phyloP scores from a whole-genome alignment of 2,888 invertebrate genomes.

The Coelinius sp. region DNA sequence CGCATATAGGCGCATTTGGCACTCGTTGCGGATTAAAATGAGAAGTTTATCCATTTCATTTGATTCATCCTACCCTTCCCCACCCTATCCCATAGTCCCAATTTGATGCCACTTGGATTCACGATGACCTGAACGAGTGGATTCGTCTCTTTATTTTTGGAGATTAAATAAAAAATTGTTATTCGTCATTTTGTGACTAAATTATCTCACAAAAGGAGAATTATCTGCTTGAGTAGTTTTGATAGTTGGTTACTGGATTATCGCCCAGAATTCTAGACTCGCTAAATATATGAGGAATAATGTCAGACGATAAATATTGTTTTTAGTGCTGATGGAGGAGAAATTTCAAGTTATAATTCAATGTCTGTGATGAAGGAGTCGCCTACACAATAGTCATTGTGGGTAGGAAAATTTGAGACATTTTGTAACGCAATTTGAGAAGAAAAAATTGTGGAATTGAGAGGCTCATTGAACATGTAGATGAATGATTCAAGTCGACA shows the following conservation, averaged over 20 bases:
- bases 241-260: neutral
- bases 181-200: neutral
- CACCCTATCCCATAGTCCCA: neutral
- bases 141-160: neutral
- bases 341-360: neutral
- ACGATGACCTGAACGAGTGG: neutral
- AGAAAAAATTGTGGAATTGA: neutral
- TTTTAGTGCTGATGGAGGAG: neutral
- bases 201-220: neutral
- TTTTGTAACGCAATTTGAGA: neutral
- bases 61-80: neutral
- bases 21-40: conserved; percentile 13
- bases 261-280: neutral
- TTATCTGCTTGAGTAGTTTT: neutral
- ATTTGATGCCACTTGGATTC: conserved; percentile 12
- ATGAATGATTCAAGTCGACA: neutral
- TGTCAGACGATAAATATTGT: neutral
- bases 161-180: neutral
- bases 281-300: conserved; percentile 18
- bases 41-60: neutral
- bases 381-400: neutral
- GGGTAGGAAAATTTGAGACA: neutral
- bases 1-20: conserved; percentile 1
- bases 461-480: neutral
- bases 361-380: neutral